These are phyloP conservation scores for Lytechinus pictus DNA, from an alignment of 35 echinoderm and acorn worm species.

Conservation along the genomic window DNA sequence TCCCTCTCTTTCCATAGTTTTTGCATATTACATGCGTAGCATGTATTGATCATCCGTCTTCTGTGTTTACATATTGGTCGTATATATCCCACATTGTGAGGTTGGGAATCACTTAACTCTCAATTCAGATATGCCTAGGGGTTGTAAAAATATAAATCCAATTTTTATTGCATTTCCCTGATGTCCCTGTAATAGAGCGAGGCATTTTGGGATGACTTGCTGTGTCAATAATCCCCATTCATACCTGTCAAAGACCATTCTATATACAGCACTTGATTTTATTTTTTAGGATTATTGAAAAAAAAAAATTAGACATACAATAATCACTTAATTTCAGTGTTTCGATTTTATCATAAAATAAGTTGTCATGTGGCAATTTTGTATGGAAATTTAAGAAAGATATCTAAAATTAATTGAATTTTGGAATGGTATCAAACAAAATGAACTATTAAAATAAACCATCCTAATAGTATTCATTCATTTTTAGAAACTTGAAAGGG, in stretches of 20 bases:
- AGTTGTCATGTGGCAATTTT: too few relatives aligned
- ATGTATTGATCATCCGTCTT: neutral
- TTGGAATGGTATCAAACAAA: too few relatives aligned
- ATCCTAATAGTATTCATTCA: neutral
- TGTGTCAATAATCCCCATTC: neutral
- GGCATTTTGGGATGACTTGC: neutral
- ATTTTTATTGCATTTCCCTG: neutral
- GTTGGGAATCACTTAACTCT: neutral
- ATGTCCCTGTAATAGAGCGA: neutral
- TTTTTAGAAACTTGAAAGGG: neutral
- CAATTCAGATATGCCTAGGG: neutral
- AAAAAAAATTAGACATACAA: too few relatives aligned
- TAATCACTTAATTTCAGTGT: too few relatives aligned
- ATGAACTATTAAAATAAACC: too few relatives aligned
- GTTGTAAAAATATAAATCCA: neutral
- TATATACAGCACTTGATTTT: too few relatives aligned
- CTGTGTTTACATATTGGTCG: neutral
- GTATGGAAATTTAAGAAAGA: too few relatives aligned
- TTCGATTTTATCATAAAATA: too few relatives aligned
- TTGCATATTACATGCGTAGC: neutral
- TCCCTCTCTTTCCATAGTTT: too few relatives aligned
- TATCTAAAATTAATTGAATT: too few relatives aligned
- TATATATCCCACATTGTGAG: neutral
- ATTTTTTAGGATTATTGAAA: too few relatives aligned
- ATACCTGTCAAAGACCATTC: too few relatives aligned